phyloP scores from a whole-genome alignment of 2,888 invertebrate species.

The Chrysomela aeneicollis region DNA sequence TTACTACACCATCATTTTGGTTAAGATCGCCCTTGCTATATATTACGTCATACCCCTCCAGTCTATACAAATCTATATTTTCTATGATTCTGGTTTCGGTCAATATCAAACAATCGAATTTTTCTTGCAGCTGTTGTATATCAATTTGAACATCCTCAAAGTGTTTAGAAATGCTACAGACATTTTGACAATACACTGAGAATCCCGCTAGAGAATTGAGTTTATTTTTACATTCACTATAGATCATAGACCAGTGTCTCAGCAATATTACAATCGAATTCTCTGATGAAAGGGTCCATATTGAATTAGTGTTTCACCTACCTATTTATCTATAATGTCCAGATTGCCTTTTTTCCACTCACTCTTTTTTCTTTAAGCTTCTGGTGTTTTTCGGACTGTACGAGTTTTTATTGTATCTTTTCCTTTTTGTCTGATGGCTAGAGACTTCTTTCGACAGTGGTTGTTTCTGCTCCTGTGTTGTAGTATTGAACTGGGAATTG shows the following conservation, averaged over 20 bases:
- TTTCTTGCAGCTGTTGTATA: neutral
- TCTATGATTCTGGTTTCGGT: no score
- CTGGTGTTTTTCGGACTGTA: neutral
- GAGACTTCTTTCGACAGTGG: no score
- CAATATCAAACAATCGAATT: neutral
- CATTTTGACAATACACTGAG: neutral
- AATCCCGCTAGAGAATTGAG: neutral
- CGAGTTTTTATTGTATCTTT: no score
- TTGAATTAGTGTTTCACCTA: neutral
- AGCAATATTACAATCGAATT: neutral
- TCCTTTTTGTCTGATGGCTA: no score
- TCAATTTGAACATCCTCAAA: neutral
- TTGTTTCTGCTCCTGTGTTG: no score
- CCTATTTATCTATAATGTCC: neutral
- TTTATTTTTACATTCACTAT: neutral
- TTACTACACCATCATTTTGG: conserved; percentile 1
- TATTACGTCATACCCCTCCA: neutral
- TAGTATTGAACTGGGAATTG: no score
- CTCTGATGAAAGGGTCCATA: neutral
- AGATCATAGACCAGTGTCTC: neutral
- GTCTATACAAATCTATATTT: no score
- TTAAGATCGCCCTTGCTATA: neutral
- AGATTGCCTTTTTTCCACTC: neutral
- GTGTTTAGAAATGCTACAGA: neutral
- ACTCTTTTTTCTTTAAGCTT: neutral